Evolutionary conservation across 1,140 invertebrate species (phyloP), one percentile per base, ranked within the genome.

Genomic region (Artemia franciscana): DNA sequence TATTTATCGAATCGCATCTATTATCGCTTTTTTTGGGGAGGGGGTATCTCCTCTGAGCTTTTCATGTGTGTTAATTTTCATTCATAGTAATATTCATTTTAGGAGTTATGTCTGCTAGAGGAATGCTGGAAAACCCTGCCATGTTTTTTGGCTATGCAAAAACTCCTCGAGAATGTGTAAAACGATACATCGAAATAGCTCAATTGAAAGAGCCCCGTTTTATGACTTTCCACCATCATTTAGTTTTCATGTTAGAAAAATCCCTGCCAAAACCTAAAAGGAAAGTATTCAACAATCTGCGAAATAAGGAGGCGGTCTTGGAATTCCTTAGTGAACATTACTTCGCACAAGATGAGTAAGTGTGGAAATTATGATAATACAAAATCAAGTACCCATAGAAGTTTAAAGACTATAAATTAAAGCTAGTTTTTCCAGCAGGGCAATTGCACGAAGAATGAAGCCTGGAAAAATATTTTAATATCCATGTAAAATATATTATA

Each of bases 171-270:
- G 73, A 77, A 58, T 94, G 90, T 75, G 71, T 97, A 5, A 80
- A 84, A 74, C 78, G 89, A 58, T 97, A 91, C 91, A 74, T 96
- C 65, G 76, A 84, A 67, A 81, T 94, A 58, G 80, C 82, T 65
- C 67, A 73, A 65, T 70, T 68, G 64, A 77, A 70, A 70, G 78
- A 76, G 72, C 76, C 82, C 66, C 77, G 78, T 39, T 91, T 90
- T 74, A 79, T 84, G 62, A 83, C 79, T 70, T 90, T 94, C 69
- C 91, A 95, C 75, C 88, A 93, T 71, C 91, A 95, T 76, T 77
- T 95, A 60, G 86, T 89, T 57, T 92, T 91, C 70, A 96, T 96
- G 92, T 64, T 89, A 66, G 86, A 91, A 71, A 85, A 84, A 73
- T 69, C 84, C 51, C 75, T 92, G 64, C 75, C 79, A 4, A 84